Percentiles rank a stretch among this genome's conserved stretches.
Conservation (phyloP, 2,113 vertebrate species). For the Probosciger aterrimus region DNA sequence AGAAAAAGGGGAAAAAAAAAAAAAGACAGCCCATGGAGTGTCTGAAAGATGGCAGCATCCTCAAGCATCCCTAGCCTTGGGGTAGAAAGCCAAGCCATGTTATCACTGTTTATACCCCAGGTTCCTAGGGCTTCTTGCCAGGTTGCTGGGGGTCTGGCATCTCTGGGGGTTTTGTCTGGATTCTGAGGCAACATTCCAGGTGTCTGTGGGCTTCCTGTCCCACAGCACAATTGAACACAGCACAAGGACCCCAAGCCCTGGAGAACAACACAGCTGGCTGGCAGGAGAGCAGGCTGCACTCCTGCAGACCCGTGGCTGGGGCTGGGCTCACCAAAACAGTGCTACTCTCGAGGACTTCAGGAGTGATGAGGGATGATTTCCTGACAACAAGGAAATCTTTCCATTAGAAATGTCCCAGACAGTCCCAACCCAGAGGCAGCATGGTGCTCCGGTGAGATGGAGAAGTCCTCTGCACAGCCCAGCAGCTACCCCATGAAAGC, state of each 20-base stretch:
- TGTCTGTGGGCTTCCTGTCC: not conserved
- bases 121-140: slow-evolving; percentile 48
- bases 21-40: fast-evolving
- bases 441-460: not conserved
- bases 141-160: not conserved
- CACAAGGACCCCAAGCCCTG: not conserved
- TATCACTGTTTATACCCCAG: slow-evolving; percentile 5
- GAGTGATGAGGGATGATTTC: not conserved
- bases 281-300: not conserved
- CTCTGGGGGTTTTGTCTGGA: not conserved
- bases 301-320: not conserved
- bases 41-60: slow-evolving; percentile 38
- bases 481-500: not conserved
- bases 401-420: not conserved
- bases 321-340: not conserved
- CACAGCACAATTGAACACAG: not conserved
- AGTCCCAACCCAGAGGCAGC: not conserved
- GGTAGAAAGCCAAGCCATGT: not conserved
- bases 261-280: not conserved
- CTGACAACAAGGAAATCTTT: not conserved
- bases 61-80: not conserved
- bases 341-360: not conserved
- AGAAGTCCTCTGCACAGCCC: fast-evolving
- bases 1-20: not conserved
- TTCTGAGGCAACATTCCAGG: not conserved